Conservation (phyloP, 2,113 vertebrate species). For the Apteryx owenii region DNA sequence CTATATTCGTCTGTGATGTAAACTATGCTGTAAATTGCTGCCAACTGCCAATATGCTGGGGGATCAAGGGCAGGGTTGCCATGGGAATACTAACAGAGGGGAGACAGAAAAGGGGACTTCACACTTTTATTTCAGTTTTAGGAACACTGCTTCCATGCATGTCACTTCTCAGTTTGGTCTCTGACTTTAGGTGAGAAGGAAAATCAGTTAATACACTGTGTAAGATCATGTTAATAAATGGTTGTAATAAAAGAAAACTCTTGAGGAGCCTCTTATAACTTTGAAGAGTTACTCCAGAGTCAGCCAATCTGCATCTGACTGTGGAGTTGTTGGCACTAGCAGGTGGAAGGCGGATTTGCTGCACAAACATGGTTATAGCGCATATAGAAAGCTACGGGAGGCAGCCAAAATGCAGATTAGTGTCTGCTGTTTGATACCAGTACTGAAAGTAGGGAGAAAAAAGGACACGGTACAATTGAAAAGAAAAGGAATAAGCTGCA, state of each 20-base stretch:
- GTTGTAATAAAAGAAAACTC: not conserved
- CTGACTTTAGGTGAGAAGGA: not conserved
- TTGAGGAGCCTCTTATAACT: not conserved
- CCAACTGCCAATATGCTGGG: not conserved
- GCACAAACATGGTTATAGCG: not conserved
- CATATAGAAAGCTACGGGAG: not conserved
- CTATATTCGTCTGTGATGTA: not conserved
- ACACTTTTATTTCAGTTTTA: not conserved
- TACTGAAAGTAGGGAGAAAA: not conserved
- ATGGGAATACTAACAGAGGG: not conserved
- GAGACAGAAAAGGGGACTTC: not conserved
- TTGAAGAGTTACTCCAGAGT: not conserved
- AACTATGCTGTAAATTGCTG: not conserved
- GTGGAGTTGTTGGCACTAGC: not conserved
- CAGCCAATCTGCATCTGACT: not conserved
- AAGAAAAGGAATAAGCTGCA: not conserved
- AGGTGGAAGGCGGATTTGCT: not conserved
- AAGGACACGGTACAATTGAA: not conserved
- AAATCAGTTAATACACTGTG: not conserved
- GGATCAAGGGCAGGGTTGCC: not conserved
- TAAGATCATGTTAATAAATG: not conserved
- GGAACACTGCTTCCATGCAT: not conserved
- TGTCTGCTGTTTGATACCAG: not conserved
- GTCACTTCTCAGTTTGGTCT: not conserved
- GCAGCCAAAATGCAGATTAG: not conserved